Base-by-base conservation (phyloP, 2,113 vertebrate genomes). In the Sula dactylatra region DNA sequence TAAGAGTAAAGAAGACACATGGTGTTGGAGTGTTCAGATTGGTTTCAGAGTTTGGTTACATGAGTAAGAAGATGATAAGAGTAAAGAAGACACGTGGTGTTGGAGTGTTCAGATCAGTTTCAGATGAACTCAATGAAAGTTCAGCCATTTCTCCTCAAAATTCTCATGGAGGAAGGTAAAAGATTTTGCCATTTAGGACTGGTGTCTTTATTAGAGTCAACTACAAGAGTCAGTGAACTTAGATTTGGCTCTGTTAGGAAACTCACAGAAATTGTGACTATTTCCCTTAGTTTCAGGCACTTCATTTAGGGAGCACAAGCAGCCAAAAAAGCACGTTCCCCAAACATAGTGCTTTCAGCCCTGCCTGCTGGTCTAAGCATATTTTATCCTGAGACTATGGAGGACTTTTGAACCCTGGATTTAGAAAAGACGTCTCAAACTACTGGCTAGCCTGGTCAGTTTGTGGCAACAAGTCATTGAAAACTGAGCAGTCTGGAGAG, bases 11-110 rank as follows among this genome's bases (percentile, higher is more conserved):
- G 44, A 66, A 47, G 19, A 15, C 78, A 20, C 0, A 0, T 47
- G 26, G 14, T 20, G 42, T 6, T 44, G 49, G 25, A 65, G 47
- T 34, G 82, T 16, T 77, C 36, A 67, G 14, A 29, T 70, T 20
- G 27, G n/a, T 44, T 79, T 70, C 71, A 80, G 56, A 47, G n/a
- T n/a, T 18, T 32, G 34, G 1, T 22, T 70, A 40, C 18, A 1
- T 11, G 27, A 62, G 52, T 40, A 70, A 69, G 67, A n/a, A 45
- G 24, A 7, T 21, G 17, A 24, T 16, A 34, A 13, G 18, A 32
- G 14, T 54, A 54, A 58, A 27, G 44, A 66, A 47, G 19, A 15
- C 78, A 20, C 0, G 0, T 47, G 26, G 14, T 20, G 42, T 6
- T 44, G 49, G 25, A 65, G 47, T 34, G 82, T 16, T 77, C 36